These are phyloP conservation scores for Trypoxylon attenuatum DNA, from an alignment of 2,888 invertebrate genomes.

Conservation along the genomic window DNA sequence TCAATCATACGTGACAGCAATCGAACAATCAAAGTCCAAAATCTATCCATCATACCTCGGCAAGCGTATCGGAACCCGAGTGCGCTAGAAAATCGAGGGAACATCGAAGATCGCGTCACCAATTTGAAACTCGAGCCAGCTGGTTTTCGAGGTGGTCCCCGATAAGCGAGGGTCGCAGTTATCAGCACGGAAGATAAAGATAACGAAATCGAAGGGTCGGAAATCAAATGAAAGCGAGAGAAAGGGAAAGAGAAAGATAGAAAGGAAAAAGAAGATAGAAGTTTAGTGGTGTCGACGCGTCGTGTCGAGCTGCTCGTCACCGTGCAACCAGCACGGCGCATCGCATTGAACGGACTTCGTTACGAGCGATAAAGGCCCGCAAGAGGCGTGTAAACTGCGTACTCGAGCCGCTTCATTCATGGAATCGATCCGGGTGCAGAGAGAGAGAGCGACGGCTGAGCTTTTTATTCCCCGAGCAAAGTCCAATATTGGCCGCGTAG, in stretches of 20 bases:
- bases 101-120: conserved; percentile 3
- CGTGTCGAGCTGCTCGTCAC: too few relatives aligned
- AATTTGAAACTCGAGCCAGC: conserved; percentile 43
- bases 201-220: too few relatives aligned
- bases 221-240: neutral
- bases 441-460: conserved; percentile 10
- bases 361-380: conserved; percentile 47
- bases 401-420: conserved; percentile 55
- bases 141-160: conserved; percentile 36
- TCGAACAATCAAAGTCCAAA: too few relatives aligned
- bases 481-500: conserved; percentile 49
- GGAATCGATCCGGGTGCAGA: conserved; percentile 38
- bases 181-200: too few relatives aligned
- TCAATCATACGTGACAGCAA: too few relatives aligned
- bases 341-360: conserved; percentile 35
- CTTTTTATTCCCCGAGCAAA: conserved; percentile 44
- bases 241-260: neutral
- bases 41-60: too few relatives aligned
- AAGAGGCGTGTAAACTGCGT: conserved; percentile 43
- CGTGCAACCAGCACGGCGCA: too few relatives aligned
- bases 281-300: conserved; percentile 20
- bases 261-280: too few relatives aligned
- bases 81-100: too few relatives aligned
- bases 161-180: conserved; percentile 41
- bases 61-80: too few relatives aligned